Base-by-base conservation (phyloP, 2,888 invertebrate genomes). In the Drosophila ezoana region DNA sequence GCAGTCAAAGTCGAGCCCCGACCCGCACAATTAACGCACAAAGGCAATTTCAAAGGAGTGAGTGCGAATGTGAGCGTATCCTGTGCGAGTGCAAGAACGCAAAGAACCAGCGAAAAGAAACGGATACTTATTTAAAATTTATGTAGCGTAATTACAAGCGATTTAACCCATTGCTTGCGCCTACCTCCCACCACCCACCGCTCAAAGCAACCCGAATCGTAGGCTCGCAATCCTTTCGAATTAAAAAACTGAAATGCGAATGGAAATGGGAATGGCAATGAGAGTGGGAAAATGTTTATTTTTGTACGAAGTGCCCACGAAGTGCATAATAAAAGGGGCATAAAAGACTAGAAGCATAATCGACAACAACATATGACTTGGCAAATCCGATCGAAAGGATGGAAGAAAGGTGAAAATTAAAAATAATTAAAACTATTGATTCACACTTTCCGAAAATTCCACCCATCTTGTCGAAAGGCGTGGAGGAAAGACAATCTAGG, bases 41-140 rank as follows among this genome's bases (percentile, higher is more conserved):
- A 76, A 87, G 79, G 63, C 63, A 62, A 77, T 74, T 66, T 73
- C 62, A 71, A 72, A 54, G 59, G 59, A 53, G 52, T 41, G 59
- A 53, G 52, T 41, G 47, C 32, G 45, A 44, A 28, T 48, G 35
- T 32, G 52, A 57, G 54, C 38, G 37, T 69, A 57, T 76, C 68
- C 71, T 65, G 65, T 49, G 62, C 41, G 44, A 20, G 57, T 52
- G 81, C 76, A 72, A 57, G 66, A 56, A 82, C 67, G 72, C 79
- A 75, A 70, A 71, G 78, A 28, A 72, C 70, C 66, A 70, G 84
- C 87, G 79, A 76, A 81, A 81, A 84, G 87, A 88, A 86, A 87
- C 87, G 85, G 87, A 88, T 86, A 88, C 89, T 86, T 86, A 86
- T 87, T 89, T 88, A 82, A 87, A 89, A 87, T 87, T 87, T 87